Base-by-base conservation (phyloP, 1,140 invertebrate genomes). In the Trichoplusia ni region DNA sequence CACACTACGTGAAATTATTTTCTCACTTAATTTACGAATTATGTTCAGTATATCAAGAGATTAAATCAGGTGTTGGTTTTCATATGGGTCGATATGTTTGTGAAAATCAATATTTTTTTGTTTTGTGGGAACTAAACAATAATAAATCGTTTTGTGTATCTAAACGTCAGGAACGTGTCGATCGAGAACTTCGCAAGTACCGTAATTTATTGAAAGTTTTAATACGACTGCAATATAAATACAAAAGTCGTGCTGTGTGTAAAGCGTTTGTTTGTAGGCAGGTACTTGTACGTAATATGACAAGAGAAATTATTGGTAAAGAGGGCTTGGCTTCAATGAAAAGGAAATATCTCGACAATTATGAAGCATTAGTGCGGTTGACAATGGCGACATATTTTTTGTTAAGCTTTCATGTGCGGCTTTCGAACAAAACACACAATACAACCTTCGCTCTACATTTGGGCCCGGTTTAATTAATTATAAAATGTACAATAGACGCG, bases 261-360 rank as follows among this genome's bases (percentile, higher is more conserved):
- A 37, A 13, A 16, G 59, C 13, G 69, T 73, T 77, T 60, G 27
- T 33, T 60, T 81, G 72, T 68, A 42, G 47, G 23, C 19, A 42
- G 47, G 67, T 62, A 63, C 67, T 67, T 61, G 67, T 69, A 38
- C 61, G 58, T 75, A 77, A 75, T 73, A 75, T 78, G 72, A 78
- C 75, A 74, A 77, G 74, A 79, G 73, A 82, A 77, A 77, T 77
- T 77, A 81, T 77, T 73, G 71, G 56, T 75, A 69, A 75, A 76
- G 73, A 74, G 64, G 56, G 53, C 67, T 60, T 65, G 59, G 33
- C 42, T 58, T 79, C 65, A 82, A 84, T 79, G 74, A 67, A 81
- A 75, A 82, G 81, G 80, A 86, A 86, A 82, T 81, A 82, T 75
- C 72, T 79, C 71, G 67, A 81, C 77, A 84, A 81, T 87, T 81